Conservation (phyloP, 2,888 invertebrate species). For the Eupithecia exiguata region DNA sequence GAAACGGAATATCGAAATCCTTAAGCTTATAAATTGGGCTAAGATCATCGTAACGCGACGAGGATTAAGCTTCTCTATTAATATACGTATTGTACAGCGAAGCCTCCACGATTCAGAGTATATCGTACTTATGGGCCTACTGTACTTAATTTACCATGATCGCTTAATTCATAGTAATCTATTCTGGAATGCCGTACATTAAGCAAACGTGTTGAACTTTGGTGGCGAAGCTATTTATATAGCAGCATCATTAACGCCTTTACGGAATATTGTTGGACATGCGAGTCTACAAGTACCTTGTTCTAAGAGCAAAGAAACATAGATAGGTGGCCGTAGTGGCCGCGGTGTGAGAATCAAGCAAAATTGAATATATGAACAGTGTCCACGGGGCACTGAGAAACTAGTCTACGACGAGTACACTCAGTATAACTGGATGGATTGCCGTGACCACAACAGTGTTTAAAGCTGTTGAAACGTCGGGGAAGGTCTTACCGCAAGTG, state of each 20-base stretch:
- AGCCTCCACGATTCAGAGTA: slow-evolving; percentile 64
- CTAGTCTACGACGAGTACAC: too few relatives aligned
- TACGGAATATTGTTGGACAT: background rate
- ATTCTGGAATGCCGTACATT: slow-evolving; percentile 36
- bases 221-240: background rate
- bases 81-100: slow-evolving; percentile 64
- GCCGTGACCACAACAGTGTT: too few relatives aligned
- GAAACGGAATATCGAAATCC: background rate
- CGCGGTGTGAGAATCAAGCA: too few relatives aligned
- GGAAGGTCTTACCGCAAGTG: too few relatives aligned
- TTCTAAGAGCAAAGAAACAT: too few relatives aligned
- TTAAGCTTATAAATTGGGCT: slow-evolving; percentile 21
- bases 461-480: too few relatives aligned
- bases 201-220: slow-evolving; percentile 14
- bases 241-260: background rate
- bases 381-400: too few relatives aligned
- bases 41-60: slow-evolving; percentile 46
- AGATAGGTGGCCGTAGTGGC: too few relatives aligned
- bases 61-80: slow-evolving; percentile 67
- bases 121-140: slow-evolving; percentile 50
- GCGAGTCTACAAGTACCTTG: background rate
- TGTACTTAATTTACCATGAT: slow-evolving; percentile 60
- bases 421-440: too few relatives aligned
- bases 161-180: slow-evolving; percentile 54
- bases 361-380: too few relatives aligned